These are phyloP conservation scores for Muscicapa striata DNA, from an alignment of 2,797 vertebrate genomes.

Conservation along the genomic window DNA sequence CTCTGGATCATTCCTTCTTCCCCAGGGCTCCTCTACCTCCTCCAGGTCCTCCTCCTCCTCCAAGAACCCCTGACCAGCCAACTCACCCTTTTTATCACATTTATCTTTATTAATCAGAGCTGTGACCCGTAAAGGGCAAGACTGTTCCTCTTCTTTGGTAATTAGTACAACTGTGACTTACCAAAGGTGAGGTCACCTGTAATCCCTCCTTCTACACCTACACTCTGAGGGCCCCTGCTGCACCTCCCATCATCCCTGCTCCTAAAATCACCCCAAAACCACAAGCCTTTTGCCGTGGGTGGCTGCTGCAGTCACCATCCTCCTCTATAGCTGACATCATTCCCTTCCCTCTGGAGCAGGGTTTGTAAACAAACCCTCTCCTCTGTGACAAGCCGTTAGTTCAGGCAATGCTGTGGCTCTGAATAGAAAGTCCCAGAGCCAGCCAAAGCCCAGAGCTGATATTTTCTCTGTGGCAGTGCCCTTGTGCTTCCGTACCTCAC, in stretches of 20 bases:
- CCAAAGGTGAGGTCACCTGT: no score
- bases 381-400: not conserved
- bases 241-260: not conserved
- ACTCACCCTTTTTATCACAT: no score
- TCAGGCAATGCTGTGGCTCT: not conserved
- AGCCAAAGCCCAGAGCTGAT: not conserved
- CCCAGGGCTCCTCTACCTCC: no score
- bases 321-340: not conserved
- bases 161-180: no score
- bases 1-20: no score
- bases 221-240: rapidly evolving
- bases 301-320: not conserved
- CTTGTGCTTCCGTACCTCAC: slow-evolving; percentile 12
- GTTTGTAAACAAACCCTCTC: not conserved
- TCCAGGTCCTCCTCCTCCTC: no score
- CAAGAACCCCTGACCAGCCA: no score
- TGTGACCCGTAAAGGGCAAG: no score
- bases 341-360: not conserved
- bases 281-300: rapidly evolving
- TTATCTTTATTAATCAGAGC: no score
- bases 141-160: no score
- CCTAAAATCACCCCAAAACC: not conserved
- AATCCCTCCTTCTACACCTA: no score
- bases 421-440: not conserved
- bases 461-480: not conserved